A percentile compares a stretch with the other conserved stretches of the same genome.
These are phyloP conservation scores for Panurus biarmicus DNA, from an alignment of 2,113 vertebrate genomes.

Conservation along the genomic window DNA sequence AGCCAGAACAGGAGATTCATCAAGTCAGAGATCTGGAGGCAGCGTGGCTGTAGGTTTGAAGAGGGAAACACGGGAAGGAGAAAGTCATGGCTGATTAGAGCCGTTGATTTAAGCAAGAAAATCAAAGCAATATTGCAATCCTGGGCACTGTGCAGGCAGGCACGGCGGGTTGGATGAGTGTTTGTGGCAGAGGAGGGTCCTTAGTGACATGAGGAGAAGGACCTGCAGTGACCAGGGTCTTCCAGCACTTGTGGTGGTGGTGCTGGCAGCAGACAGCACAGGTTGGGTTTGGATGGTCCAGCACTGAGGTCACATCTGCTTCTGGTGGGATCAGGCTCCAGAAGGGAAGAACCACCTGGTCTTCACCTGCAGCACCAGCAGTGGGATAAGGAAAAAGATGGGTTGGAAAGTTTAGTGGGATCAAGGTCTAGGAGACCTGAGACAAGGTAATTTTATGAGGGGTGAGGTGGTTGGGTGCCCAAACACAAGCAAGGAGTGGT, in stretches of 20 bases:
- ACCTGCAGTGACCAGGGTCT: neutral
- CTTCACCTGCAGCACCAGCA: neutral
- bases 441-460: conserved; percentile 38
- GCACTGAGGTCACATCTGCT: neutral
- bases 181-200: neutral
- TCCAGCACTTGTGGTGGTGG: neutral
- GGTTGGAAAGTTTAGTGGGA: conserved; percentile 19
- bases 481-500: conserved; percentile 57
- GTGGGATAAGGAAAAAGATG: neutral
- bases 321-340: neutral
- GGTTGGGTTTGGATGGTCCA: neutral
- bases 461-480: conserved; percentile 33
- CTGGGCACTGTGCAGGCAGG: neutral
- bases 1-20: neutral
- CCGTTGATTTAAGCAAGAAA: neutral
- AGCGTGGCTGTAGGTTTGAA: neutral
- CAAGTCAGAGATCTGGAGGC: neutral
- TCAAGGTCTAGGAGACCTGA: conserved; percentile 43
- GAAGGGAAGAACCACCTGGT: neutral
- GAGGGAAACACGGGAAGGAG: neutral
- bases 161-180: accelerated
- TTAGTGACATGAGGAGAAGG: neutral
- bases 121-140: neutral
- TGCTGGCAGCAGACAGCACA: neutral
- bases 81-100: neutral